phyloP scores from a whole-genome alignment of 2,113 vertebrate genomes.

The Pachypanchax playfairii region DNA sequence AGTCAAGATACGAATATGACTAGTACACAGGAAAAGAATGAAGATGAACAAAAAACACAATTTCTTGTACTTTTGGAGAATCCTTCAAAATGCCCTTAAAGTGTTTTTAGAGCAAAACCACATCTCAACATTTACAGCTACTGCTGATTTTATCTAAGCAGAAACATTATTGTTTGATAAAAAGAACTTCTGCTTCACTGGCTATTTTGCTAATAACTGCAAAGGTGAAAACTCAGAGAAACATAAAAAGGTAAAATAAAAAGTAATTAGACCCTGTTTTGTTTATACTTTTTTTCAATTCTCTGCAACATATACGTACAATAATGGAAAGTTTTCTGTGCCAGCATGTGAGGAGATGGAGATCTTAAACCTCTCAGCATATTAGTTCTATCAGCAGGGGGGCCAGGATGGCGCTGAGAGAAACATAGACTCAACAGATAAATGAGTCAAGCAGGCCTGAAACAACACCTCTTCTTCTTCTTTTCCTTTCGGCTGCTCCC shows the following conservation, averaged over 20 bases:
- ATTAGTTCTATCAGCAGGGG: conserved; percentile 66
- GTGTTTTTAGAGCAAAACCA: not conserved
- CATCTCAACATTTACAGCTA: conserved; percentile 10
- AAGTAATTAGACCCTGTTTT: conserved; percentile 4
- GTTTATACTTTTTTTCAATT: conserved; percentile 9
- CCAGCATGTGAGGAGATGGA: conserved; percentile 40
- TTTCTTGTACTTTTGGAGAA: not conserved
- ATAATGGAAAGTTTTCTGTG: conserved; percentile 32
- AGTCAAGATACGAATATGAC: no score
- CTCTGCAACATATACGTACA: conserved; percentile 29
- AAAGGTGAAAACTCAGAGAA: conserved; percentile 16
- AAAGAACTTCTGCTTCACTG: conserved; percentile 20
- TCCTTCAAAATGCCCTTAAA: not conserved
- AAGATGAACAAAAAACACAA: no score
- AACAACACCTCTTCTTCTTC: conserved; percentile 67
- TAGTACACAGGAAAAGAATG: no score
- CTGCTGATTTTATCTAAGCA: not conserved
- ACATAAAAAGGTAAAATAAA: conserved; percentile 1
- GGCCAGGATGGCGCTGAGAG: conserved; percentile 46
- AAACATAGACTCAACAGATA: conserved; percentile 46
- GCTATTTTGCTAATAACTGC: conserved; percentile 16
- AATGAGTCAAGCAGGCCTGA: conserved; percentile 63
- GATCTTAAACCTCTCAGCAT: conserved; percentile 65
- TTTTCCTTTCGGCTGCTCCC: no score
- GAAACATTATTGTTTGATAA: conserved; percentile 16